Evolutionary conservation across 2,797 vertebrate species (phyloP).

Genomic region (Peromyscus aztecus): DNA sequence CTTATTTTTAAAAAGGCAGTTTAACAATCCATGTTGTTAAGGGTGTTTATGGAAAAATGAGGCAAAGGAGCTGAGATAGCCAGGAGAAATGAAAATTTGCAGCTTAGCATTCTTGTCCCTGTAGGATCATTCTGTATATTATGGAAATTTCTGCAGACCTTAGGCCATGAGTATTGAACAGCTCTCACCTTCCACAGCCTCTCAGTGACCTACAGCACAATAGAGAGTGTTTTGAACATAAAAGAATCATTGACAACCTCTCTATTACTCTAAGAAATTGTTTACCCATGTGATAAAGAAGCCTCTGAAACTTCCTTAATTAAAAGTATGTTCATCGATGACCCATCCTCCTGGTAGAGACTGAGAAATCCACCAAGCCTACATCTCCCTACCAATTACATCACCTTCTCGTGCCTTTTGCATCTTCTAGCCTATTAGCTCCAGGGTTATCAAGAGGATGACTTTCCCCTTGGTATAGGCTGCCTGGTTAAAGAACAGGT

Average conservation of each 20-base stretch:
- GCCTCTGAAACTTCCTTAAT: slow-evolving; percentile 84
- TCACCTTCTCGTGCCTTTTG: background rate
- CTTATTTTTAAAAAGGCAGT: slow-evolving; percentile 53
- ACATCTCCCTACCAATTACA: background rate
- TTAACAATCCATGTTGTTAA: slow-evolving; percentile 55
- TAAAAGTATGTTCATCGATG: slow-evolving; percentile 79
- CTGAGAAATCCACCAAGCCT: slow-evolving; percentile 56
- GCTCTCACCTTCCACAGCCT: slow-evolving; percentile 88
- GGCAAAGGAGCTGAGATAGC: slow-evolving; percentile 77
- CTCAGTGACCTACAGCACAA: slow-evolving; percentile 88
- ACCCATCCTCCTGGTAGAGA: slow-evolving; percentile 66
- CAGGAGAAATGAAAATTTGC: slow-evolving; percentile 72
- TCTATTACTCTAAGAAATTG: slow-evolving; percentile 85
- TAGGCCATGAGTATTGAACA: slow-evolving; percentile 90
- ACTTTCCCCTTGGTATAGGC: background rate
- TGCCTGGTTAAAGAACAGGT: slow-evolving; percentile 29
- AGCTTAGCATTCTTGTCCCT: slow-evolving; percentile 85
- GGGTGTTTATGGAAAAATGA: slow-evolving; percentile 70
- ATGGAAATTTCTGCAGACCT: slow-evolving; percentile 90
- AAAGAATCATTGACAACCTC: slow-evolving; percentile 88
- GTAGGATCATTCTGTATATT: slow-evolving; percentile 86
- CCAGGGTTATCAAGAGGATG: background rate
- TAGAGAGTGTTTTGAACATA: slow-evolving; percentile 87
- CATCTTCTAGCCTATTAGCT: background rate
- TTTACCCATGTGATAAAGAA: slow-evolving; percentile 85